Percentiles rank a stretch among this genome's conserved stretches.
Evolutionary conservation across 2,888 invertebrate species (phyloP).

Genomic region (Dolomedes plantarius): DNA sequence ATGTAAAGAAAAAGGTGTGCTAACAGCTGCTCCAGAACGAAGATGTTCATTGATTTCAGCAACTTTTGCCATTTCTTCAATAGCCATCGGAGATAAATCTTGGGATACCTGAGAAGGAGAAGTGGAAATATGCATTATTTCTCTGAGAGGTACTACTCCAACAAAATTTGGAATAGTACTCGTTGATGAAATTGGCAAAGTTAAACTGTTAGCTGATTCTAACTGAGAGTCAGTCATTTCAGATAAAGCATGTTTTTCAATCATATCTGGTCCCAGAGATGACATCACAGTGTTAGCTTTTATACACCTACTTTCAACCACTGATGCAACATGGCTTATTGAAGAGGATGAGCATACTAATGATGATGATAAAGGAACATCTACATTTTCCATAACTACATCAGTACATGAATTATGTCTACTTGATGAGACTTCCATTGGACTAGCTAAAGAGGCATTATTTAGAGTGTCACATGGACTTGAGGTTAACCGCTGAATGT

Average conservation of each 20-base stretch:
- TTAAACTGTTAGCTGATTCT: constrained; percentile 30
- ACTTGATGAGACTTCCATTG: constrained; percentile 63
- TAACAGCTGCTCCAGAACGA: constrained; percentile 33
- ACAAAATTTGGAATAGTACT: constrained; percentile 48
- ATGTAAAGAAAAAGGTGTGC: constrained; percentile 40
- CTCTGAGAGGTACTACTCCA: constrained; percentile 50
- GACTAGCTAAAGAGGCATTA: constrained; percentile 56
- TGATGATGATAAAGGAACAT: constrained; percentile 61
- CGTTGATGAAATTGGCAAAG: constrained; percentile 35
- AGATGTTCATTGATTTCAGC: constrained; percentile 65
- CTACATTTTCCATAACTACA: constrained; percentile 59
- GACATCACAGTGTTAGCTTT: constrained; percentile 71
- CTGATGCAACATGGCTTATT: constrained; percentile 40
- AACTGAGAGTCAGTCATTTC: constrained; percentile 52
- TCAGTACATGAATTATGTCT: constrained; percentile 55
- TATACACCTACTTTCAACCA: constrained; percentile 54
- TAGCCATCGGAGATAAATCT: constrained; percentile 45
- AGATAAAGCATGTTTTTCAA: constrained; percentile 57
- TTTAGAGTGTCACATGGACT: constrained; percentile 51
- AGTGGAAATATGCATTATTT: constrained; percentile 58
- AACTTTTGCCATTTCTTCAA: constrained; percentile 68
- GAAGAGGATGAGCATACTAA: constrained; percentile 59
- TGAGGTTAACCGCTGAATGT: constrained; percentile 46
- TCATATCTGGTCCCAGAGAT: constrained; percentile 68
- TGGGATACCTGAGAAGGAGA: constrained; percentile 51